A percentile compares a stretch with the other conserved stretches of the same genome.
Conservation (phyloP, 1,140 invertebrate genomes). For the Mercenaria mercenaria region DNA sequence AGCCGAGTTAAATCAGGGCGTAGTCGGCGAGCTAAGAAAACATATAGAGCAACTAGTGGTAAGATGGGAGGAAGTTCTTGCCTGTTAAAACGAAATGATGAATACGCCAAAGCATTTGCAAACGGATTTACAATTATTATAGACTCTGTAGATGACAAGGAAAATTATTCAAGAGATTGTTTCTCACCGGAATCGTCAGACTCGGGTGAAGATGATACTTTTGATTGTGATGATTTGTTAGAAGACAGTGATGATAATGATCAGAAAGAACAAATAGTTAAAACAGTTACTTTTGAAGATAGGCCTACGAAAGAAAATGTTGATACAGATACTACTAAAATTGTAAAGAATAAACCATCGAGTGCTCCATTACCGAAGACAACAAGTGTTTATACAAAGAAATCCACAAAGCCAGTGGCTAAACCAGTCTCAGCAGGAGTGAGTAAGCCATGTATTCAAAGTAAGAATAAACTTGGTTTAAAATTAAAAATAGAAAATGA, state of each 20-base stretch:
- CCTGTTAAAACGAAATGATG: conserved; percentile 16
- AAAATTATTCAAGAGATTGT: not conserved
- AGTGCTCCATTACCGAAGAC: not conserved
- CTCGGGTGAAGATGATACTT: not conserved
- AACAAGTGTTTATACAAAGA: not conserved
- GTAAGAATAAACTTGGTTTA: conserved; percentile 36
- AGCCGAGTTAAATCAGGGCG: not conserved
- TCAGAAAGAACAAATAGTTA: conserved; percentile 29
- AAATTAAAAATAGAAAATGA: conserved; percentile 30
- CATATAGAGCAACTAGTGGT: not conserved
- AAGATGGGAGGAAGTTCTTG: conserved; percentile 17
- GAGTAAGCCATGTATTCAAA: not conserved
- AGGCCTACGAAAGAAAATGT: not conserved
- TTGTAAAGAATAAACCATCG: not conserved
- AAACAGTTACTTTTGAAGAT: conserved; percentile 22
- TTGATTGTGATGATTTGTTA: conserved; percentile 4
- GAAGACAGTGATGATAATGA: not conserved
- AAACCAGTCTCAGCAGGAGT: conserved; percentile 5
- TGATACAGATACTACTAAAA: not conserved
- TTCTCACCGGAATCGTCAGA: not conserved
- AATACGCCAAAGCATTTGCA: conserved; percentile 36
- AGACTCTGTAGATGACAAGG: conserved; percentile 39
- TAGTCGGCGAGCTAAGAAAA: not conserved
- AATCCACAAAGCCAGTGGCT: not conserved
- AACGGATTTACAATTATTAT: conserved; percentile 58